These are phyloP conservation scores for Pungitius pungitius DNA, from an alignment of 2,113 vertebrate species.

Conservation along the genomic window DNA sequence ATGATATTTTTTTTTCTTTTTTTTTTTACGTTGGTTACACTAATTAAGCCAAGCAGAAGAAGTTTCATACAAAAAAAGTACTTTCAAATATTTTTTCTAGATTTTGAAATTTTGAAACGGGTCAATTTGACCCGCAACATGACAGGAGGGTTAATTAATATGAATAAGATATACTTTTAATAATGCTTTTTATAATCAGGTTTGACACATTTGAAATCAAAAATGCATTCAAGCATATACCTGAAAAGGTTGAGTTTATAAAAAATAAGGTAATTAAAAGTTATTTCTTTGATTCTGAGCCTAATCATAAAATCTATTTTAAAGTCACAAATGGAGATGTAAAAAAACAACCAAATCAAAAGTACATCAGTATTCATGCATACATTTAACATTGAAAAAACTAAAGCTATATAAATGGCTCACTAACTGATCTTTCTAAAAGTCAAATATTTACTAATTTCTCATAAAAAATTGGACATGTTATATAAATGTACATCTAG, in stretches of 20 bases:
- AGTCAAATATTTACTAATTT: not conserved
- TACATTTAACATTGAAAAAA: not conserved
- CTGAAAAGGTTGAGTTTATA: not conserved
- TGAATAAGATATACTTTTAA: not conserved
- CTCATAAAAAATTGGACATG: not conserved
- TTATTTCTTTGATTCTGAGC: not conserved
- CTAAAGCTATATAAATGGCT: not conserved
- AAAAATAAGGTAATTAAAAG: not conserved
- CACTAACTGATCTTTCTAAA: not conserved
- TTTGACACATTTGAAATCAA: not conserved
- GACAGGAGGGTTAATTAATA: too few species aligned
- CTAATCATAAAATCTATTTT: not conserved
- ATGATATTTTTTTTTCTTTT: too few species aligned
- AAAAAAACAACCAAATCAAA: not conserved
- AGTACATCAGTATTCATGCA: not conserved
- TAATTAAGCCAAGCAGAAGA: too few species aligned
- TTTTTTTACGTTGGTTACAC: too few species aligned
- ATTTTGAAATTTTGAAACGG: too few species aligned
- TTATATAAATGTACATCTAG: not conserved
- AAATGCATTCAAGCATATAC: not conserved
- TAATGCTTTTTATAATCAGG: not conserved
- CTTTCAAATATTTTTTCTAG: too few species aligned
- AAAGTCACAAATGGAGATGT: too few species aligned
- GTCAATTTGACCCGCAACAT: too few species aligned
- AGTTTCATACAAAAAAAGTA: too few species aligned